Evolutionary conservation across 2,797 vertebrate species (phyloP).

Genomic region (Enteromius paludinosus): DNA sequence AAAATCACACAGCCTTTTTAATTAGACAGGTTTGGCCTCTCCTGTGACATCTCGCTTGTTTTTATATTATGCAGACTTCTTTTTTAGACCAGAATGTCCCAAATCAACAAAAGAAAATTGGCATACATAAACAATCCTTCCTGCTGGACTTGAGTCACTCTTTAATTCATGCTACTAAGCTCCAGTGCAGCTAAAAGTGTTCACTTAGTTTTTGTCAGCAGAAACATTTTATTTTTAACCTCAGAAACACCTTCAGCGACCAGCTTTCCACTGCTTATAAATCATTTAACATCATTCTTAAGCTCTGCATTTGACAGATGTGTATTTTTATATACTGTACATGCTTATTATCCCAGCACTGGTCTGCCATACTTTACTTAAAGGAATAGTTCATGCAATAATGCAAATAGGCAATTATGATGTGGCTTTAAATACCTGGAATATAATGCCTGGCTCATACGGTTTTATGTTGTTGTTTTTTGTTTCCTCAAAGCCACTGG

Average conservation of each 20-base stretch:
- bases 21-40: conserved; percentile 47
- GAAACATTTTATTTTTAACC: conserved; percentile 50
- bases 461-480: background rate
- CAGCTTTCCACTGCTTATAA: conserved; percentile 45
- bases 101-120: conserved; percentile 46
- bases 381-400: background rate
- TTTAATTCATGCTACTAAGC: conserved; percentile 53
- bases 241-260: conserved; percentile 53
- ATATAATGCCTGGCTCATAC: background rate
- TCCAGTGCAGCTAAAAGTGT: conserved; percentile 40
- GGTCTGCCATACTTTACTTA: background rate
- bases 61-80: conserved; percentile 49
- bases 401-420: background rate
- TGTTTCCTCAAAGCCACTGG: background rate
- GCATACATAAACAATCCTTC: conserved; percentile 54
- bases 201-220: conserved; percentile 42
- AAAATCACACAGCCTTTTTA: conserved; percentile 36
- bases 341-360: background rate
- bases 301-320: conserved; percentile 9
- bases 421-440: background rate
- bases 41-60: conserved; percentile 35
- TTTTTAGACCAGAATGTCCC: conserved; percentile 24
- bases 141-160: conserved; percentile 43
- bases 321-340: conserved; percentile 6
- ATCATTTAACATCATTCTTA: conserved; percentile 49